Evolutionary conservation across 1,140 invertebrate species (phyloP).

Genomic region (Drosophila quadrilineata): DNA sequence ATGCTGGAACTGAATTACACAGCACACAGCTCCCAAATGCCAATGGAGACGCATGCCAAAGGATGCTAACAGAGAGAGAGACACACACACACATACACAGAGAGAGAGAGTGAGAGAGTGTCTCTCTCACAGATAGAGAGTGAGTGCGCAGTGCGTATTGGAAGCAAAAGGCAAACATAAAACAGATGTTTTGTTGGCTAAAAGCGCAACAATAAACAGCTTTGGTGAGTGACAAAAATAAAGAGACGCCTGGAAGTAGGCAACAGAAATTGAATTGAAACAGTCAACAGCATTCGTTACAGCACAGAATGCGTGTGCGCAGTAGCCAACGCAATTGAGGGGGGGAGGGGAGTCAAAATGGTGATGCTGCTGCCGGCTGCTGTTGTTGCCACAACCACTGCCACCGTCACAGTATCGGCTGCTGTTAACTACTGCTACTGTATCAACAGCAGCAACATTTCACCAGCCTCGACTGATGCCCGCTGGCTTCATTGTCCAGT

Average conservation of each 20-base stretch:
- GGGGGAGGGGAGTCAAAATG: not conserved
- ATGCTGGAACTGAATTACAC: constrained; percentile 62
- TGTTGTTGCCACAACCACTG: not conserved
- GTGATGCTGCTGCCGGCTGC: not conserved
- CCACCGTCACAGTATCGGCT: too few species aligned
- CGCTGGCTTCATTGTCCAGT: not conserved
- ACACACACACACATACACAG: not conserved
- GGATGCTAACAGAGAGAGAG: constrained; percentile 5
- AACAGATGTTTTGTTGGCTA: constrained; percentile 63
- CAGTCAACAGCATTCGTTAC: constrained; percentile 13
- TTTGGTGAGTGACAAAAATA: not conserved
- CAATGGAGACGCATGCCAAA: constrained; percentile 11
- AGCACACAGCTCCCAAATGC: not conserved
- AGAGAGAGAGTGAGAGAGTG: constrained; percentile 4
- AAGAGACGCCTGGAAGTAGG: constrained; percentile 59
- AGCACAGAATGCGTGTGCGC: not conserved
- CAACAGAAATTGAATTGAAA: constrained; percentile 58
- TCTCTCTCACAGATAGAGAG: too few species aligned
- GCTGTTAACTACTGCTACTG: constrained; percentile 5
- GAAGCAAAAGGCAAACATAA: constrained; percentile 71
- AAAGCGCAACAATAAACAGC: constrained; percentile 71
- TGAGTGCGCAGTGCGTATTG: constrained; percentile 27
- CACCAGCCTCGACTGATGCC: constrained; percentile 31
- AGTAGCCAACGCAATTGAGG: not conserved
- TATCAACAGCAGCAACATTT: constrained; percentile 50